Base-by-base conservation (phyloP, 2,888 invertebrate species). In the Cryptus viduatorius region DNA sequence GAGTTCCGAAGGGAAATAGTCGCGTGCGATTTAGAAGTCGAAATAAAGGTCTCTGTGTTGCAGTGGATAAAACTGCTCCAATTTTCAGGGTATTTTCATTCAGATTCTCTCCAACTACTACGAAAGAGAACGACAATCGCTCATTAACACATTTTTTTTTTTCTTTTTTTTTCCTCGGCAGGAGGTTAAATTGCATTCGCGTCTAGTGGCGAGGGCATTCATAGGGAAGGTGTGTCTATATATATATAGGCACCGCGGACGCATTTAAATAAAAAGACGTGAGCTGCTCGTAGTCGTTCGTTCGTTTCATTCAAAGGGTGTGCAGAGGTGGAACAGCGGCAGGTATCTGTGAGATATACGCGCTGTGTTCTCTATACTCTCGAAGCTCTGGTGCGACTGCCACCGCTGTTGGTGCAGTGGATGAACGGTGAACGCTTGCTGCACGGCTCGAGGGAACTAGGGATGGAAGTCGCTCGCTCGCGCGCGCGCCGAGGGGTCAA, bases 231-330 rank as follows among this genome's bases (percentile, higher is more conserved):
- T 37, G 31, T 37, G 37, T 5, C 0, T 37, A 64, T 61, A 73
- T 50, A 24, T 42, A 46, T 24, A 87, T 76, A 85, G 87, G 86
- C 86, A 78, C 86, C 85, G 87, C 89, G 88, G 88, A 84, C 88
- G 90, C 90, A 91, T 90, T 92, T 91, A 92, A 92, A 92, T 92
- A 92, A 92, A 92, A 92, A 92, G 92, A 90, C 90, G 90, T 89
- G 89, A 71, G 71, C 50, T 7, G 46, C 46, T 69, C 68, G 71
- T 71, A 37, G 53, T 53, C 56, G 88, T 88, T 88, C 88, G 46
- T 59, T 71, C 61, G 29, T 50, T 88, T 89, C 87, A 83, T 82
- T 84, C 48, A 46, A 64, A 73, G 79, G 68, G 72, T 46, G 71
- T 64, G 75, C 46, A 67, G 37, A 78, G 67, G 31, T 50, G 72